Base-by-base conservation (phyloP, 2,797 vertebrate genomes). In the Neosalanx taihuensis region DNA sequence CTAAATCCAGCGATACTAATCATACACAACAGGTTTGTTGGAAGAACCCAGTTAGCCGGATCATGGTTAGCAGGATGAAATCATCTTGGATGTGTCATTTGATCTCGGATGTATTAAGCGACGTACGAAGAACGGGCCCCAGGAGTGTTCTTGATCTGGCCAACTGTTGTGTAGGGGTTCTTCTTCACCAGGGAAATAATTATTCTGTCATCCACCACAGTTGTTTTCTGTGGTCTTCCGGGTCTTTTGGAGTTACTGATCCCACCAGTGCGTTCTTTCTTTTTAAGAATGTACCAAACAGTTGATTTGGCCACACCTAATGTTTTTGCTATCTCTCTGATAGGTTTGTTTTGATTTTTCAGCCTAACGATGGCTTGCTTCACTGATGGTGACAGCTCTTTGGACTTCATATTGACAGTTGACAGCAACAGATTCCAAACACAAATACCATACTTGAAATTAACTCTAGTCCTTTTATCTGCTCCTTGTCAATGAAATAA, bases 91-190 rank as follows among this genome's bases (percentile, higher is more conserved):
- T n/a, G n/a, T n/a, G n/a, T n/a, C n/a, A n/a, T n/a, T n/a, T n/a
- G n/a, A n/a, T n/a, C n/a, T n/a, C n/a, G n/a, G n/a, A n/a, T n/a
- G n/a, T n/a, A n/a, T n/a, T n/a, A n/a, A n/a, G n/a, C n/a, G n/a
- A n/a, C n/a, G n/a, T n/a, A n/a, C n/a, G n/a, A n/a, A n/a, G n/a
- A n/a, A n/a, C n/a, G n/a, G n/a, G n/a, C n/a, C n/a, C n/a, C n/a
- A n/a, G n/a, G 72, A 63, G 73, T 81, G 79, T 72, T 78, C 71
- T 81, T 81, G 76, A 81, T 74, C 69, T 76, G 73, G 68, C 71
- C 72, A 81, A 78, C 73, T 78, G 79, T 75, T 80, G 72, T 78
- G 75, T 77, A 76, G 69, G 78, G 75, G 17, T 17, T 33, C 35
- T 63, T 63, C 51, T 63, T 63, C 61, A 63, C 61, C 29, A 33